Evolutionary conservation across 2,113 vertebrate genomes (phyloP).

Genomic region (Nicator chloris): DNA sequence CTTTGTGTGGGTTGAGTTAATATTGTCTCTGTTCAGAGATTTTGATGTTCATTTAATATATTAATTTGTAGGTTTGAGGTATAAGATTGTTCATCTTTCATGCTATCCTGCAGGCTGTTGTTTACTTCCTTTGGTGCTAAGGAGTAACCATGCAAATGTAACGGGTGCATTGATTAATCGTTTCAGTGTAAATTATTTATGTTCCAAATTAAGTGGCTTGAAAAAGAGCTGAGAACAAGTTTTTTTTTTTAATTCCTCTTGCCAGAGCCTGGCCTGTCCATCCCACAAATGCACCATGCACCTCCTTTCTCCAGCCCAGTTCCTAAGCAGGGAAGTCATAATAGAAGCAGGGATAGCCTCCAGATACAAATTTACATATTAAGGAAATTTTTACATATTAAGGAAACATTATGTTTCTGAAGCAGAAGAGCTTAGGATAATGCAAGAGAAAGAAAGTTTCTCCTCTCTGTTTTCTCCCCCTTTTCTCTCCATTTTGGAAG

Average conservation of each 20-base stretch:
- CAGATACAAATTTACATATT: background rate
- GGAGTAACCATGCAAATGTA: conserved; percentile 7
- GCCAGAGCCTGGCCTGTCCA: background rate
- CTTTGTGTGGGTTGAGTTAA: conserved; percentile 13
- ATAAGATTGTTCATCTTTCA: conserved; percentile 22
- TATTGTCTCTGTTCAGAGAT: background rate
- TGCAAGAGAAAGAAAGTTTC: background rate
- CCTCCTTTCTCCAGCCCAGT: background rate
- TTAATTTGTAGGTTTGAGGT: background rate
- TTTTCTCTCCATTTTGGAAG: background rate
- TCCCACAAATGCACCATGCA: background rate
- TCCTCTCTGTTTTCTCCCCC: background rate
- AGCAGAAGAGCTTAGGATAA: background rate
- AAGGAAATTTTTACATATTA: background rate
- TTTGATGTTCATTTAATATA: conserved; percentile 3
- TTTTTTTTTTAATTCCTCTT: background rate
- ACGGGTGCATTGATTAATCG: conserved; percentile 45
- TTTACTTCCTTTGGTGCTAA: conserved; percentile 26
- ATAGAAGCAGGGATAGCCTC: background rate
- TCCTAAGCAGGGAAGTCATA: background rate
- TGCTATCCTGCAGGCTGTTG: background rate
- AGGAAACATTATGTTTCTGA: background rate
- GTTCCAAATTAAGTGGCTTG: background rate
- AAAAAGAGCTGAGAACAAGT: background rate
- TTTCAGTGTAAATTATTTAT: conserved; percentile 17